Percentiles rank a stretch among this genome's conserved stretches.
These are phyloP conservation scores for Hiodon tergisus DNA, from an alignment of 2,113 vertebrate species.

Conservation along the genomic window DNA sequence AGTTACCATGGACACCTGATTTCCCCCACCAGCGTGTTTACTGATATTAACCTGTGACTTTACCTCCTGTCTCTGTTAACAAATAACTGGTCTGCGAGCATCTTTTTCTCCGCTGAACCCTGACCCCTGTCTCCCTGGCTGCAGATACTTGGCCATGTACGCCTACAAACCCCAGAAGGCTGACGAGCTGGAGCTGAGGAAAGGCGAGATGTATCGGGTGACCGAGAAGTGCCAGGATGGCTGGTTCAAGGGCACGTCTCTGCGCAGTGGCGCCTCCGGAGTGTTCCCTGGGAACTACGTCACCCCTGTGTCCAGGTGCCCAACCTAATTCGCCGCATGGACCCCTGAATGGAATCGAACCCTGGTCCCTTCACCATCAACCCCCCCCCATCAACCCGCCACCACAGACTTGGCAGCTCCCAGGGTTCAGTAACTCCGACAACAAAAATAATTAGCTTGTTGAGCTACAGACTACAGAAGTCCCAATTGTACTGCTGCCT, in stretches of 20 bases:
- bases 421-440: no score
- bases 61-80: neutral
- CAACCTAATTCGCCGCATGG: no score
- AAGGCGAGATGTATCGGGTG: constrained; percentile 96
- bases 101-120: neutral
- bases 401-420: no score
- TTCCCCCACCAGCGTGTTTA: neutral
- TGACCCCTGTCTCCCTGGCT: constrained; percentile 7
- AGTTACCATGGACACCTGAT: neutral
- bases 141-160: constrained; percentile 88
- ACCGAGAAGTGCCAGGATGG: constrained; percentile 96
- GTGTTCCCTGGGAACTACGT: constrained; percentile 98
- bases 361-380: no score
- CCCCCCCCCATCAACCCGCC: no score
- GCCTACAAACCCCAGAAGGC: constrained; percentile 97
- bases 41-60: neutral
- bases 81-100: neutral
- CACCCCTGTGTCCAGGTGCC: constrained; percentile 88
- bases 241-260: constrained; percentile 95
- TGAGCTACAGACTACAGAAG: no score
- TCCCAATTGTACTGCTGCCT: no score
- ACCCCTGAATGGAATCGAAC: no score
- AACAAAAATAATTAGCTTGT: no score
- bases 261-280: constrained; percentile 82
- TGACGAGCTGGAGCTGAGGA: constrained; percentile 89